phyloP scores from a whole-genome alignment of 2,797 vertebrate genomes.

The Dallia pectoralis region DNA sequence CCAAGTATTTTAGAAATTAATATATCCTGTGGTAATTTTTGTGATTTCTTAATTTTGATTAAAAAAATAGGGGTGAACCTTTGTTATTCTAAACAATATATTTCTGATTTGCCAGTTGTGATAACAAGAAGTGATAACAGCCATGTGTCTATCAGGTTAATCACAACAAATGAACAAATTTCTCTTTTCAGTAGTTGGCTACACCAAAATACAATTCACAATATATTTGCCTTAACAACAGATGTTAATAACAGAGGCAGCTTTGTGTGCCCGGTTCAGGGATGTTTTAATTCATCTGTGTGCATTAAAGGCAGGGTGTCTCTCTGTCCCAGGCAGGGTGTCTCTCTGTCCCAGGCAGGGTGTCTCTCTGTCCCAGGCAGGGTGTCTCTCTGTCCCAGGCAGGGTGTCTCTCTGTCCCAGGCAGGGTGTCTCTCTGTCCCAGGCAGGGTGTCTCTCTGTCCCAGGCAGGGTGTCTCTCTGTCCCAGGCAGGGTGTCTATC shows the following conservation, averaged over 20 bases:
- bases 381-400: too few relatives aligned
- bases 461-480: conserved; percentile 50
- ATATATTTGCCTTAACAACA: not conserved
- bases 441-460: conserved; percentile 39
- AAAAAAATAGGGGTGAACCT: too few relatives aligned
- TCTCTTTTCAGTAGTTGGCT: too few relatives aligned
- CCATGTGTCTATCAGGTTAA: too few relatives aligned
- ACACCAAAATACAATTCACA: too few relatives aligned
- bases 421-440: too few relatives aligned
- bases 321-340: conserved; percentile 52
- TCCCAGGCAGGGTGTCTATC: conserved; percentile 25
- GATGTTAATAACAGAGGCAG: not conserved
- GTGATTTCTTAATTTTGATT: not conserved
- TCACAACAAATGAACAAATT: too few relatives aligned
- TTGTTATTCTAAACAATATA: too few relatives aligned
- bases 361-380: conserved; percentile 50
- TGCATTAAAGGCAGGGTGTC: conserved; percentile 11
- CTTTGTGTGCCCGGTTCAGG: conserved; percentile 17
- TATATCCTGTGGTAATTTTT: not conserved
- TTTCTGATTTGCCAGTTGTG: too few relatives aligned
- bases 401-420: conserved; percentile 42
- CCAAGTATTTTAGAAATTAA: not conserved
- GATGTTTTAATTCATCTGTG: conserved; percentile 9
- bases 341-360: too few relatives aligned
- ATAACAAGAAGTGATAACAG: too few relatives aligned